Conservation (phyloP, 2,797 vertebrate genomes). For the Tenualosa ilisha region DNA sequence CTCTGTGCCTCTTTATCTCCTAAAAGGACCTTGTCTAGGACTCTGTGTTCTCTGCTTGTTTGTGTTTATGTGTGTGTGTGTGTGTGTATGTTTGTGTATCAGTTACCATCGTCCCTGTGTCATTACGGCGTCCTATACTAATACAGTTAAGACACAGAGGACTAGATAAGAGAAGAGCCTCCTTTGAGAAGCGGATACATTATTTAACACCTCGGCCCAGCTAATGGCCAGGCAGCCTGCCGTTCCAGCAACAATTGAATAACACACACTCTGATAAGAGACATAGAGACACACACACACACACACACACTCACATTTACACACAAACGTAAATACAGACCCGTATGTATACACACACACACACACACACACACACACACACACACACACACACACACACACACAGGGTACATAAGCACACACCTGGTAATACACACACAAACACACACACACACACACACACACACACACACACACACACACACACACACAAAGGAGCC, state of each 20-base stretch:
- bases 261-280: slow-evolving; percentile 78
- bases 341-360: neutral
- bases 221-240: slow-evolving; percentile 79
- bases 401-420: neutral
- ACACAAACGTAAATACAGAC: neutral
- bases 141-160: slow-evolving; percentile 74
- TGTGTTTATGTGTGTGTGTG: slow-evolving; percentile 1
- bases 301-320: neutral
- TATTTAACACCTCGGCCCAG: slow-evolving; percentile 73
- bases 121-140: slow-evolving; percentile 75
- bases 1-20: neutral
- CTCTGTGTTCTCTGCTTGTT: neutral
- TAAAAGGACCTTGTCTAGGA: neutral
- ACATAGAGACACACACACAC: neutral
- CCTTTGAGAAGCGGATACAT: slow-evolving; percentile 80
- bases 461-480: neutral
- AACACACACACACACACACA: neutral
- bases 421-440: neutral
- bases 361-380: neutral
- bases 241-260: slow-evolving; percentile 80
- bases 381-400: neutral
- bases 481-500: neutral
- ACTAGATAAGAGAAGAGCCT: slow-evolving; percentile 65
- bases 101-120: slow-evolving; percentile 46
- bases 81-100: neutral